Conservation (phyloP, 2,113 vertebrate species). For the Cranoglanis bouderius region DNA sequence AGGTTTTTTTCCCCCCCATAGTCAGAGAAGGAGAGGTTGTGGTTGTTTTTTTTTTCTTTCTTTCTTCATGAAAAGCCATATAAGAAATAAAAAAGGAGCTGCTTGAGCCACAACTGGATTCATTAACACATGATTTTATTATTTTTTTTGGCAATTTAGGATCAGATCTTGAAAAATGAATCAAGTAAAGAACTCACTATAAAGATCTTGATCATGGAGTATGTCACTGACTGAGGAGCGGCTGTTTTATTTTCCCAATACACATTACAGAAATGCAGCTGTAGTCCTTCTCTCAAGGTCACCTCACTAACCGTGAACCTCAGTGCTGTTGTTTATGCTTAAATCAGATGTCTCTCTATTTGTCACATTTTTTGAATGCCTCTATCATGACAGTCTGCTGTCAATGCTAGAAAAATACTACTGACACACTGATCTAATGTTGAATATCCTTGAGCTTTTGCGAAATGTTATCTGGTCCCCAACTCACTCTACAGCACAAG, state of each 20-base stretch:
- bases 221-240: background rate
- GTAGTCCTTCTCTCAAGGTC: background rate
- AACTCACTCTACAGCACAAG: background rate
- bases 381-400: background rate
- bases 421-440: background rate
- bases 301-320: background rate
- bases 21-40: background rate
- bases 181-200: background rate
- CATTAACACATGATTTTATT: background rate
- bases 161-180: background rate
- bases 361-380: background rate
- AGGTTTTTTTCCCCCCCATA: background rate
- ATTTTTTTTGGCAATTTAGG: background rate
- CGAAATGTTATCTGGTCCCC: background rate
- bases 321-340: background rate
- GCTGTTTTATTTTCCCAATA: background rate
- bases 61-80: background rate
- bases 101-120: background rate
- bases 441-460: background rate
- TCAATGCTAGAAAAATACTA: background rate
- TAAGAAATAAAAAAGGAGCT: background rate
- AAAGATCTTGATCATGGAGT: background rate
- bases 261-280: background rate
- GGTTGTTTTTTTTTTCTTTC: background rate
- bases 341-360: background rate